phyloP scores from a whole-genome alignment of 2,888 invertebrate genomes.

The Epinotia bilunana region DNA sequence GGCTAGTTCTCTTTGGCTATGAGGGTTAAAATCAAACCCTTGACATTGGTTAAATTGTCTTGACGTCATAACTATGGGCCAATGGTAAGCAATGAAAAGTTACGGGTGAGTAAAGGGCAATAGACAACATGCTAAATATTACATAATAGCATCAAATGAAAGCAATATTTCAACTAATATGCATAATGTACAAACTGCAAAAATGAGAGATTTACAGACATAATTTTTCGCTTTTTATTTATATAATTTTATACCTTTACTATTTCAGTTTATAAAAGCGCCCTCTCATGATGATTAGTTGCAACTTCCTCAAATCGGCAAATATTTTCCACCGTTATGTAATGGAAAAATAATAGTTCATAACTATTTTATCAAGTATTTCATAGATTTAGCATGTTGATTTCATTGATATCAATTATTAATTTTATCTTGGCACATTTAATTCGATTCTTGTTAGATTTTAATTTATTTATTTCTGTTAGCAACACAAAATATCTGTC shows the following conservation, averaged over 20 bases:
- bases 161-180: neutral
- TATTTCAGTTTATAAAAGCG: neutral
- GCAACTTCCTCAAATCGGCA: neutral
- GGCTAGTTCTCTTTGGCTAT: constrained; percentile 21
- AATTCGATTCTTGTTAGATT: neutral
- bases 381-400: no score
- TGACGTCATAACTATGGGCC: neutral
- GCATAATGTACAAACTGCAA: neutral
- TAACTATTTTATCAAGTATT: no score
- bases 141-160: constrained; percentile 6
- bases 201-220: neutral
- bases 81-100: neutral
- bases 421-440: neutral
- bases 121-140: constrained; percentile 23
- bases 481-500: constrained; percentile 9
- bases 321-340: no score
- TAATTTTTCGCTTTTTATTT: neutral
- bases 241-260: no score
- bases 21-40: neutral
- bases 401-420: neutral
- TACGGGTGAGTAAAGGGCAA: neutral
- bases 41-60: neutral
- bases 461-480: neutral
- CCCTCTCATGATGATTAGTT: neutral
- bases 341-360: no score